These are phyloP conservation scores for Olivierus martensii DNA, from an alignment of 1,140 invertebrate genomes.

Conservation along the genomic window DNA sequence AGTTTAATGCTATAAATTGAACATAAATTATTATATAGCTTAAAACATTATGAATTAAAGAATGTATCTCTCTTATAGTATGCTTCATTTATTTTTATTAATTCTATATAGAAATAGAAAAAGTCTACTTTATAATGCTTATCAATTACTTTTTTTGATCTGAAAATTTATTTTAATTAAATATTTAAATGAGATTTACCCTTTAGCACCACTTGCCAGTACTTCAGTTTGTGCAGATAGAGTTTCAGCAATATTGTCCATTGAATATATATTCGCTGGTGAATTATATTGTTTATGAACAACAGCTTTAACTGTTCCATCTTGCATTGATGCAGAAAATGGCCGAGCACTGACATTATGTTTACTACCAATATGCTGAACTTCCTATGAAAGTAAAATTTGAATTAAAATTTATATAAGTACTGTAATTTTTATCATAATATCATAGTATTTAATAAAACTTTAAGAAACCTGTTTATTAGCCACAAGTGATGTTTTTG, in stretches of 20 bases:
- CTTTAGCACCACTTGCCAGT: slow-evolving; percentile 74
- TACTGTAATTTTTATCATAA: too few relatives aligned
- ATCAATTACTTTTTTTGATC: too few relatives aligned
- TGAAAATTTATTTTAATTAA: too few relatives aligned
- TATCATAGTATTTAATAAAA: neutral
- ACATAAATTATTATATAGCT: too few relatives aligned
- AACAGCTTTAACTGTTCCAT: slow-evolving; percentile 39
- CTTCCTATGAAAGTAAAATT: slow-evolving; percentile 7
- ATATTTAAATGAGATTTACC: slow-evolving; percentile 43
- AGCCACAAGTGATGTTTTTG: slow-evolving; percentile 72
- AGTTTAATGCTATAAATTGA: too few relatives aligned
- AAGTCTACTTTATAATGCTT: too few relatives aligned
- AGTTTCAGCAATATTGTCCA: slow-evolving; percentile 87
- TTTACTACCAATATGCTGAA: slow-evolving; percentile 51
- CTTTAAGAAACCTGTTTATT: slow-evolving; percentile 40
- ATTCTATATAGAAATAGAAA: too few relatives aligned
- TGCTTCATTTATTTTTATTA: too few relatives aligned
- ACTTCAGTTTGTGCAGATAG: slow-evolving; percentile 88
- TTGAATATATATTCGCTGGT: slow-evolving; percentile 87
- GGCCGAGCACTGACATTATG: slow-evolving; percentile 77
- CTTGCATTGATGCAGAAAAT: slow-evolving; percentile 34
- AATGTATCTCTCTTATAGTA: too few relatives aligned
- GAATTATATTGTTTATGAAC: slow-evolving; percentile 96
- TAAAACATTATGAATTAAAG: too few relatives aligned
- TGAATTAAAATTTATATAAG: too few relatives aligned